phyloP scores from a whole-genome alignment of 2,797 vertebrate species.

The Danio aesculapii region DNA sequence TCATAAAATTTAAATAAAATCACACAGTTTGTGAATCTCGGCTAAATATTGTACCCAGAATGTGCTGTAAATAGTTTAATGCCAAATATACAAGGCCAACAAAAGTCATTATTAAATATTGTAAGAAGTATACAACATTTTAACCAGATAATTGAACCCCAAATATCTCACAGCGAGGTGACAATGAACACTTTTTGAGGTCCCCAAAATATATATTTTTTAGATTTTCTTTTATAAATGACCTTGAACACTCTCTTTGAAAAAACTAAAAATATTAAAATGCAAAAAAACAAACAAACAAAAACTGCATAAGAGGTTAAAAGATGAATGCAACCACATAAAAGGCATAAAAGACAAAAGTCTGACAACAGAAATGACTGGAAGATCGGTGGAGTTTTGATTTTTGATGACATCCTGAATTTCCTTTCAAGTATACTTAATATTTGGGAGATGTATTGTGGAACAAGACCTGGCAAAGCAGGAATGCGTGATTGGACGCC shows the following conservation, averaged over 20 bases:
- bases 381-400: not conserved
- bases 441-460: not conserved
- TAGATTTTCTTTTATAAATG: not conserved
- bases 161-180: not conserved
- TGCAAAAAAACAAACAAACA: not conserved
- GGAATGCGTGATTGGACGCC: constrained; percentile 8
- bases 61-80: constrained; percentile 9
- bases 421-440: not conserved
- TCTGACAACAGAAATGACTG: not conserved
- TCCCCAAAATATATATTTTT: not conserved
- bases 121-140: not conserved
- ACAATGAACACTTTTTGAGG: not conserved
- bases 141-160: not conserved
- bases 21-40: too few species aligned
- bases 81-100: constrained; percentile 15
- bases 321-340: not conserved
- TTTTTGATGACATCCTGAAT: not conserved
- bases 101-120: not conserved
- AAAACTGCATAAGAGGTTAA: not conserved
- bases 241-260: not conserved
- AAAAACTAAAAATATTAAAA: not conserved
- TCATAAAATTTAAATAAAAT: not conserved
- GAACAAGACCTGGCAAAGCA: constrained; percentile 7
- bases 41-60: not conserved
- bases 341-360: constrained; percentile 8